phyloP scores from a whole-genome alignment of 2,888 invertebrate genomes.

The Parasteatoda lunata region DNA sequence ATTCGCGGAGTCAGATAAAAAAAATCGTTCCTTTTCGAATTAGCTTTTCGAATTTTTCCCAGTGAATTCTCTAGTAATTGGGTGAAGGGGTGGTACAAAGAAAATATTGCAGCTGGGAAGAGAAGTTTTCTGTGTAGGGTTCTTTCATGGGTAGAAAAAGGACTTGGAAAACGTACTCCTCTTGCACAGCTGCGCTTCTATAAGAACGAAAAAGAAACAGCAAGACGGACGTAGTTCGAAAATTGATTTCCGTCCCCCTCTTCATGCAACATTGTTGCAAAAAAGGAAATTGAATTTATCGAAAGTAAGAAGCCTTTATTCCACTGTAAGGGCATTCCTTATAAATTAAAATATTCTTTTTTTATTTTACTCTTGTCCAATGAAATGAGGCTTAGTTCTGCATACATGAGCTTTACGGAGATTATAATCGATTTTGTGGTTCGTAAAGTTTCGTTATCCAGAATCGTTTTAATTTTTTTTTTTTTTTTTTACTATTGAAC shows the following conservation, averaged over 20 bases:
- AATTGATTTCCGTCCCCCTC: conserved; percentile 38
- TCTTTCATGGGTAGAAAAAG: neutral
- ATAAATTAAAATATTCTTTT: too few species aligned
- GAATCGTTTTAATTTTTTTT: too few species aligned
- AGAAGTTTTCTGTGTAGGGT: conserved; percentile 13
- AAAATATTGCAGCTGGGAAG: conserved; percentile 41
- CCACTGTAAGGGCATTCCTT: neutral
- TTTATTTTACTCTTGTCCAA: too few species aligned
- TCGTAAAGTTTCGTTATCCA: too few species aligned
- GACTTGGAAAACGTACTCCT: conserved; percentile 24
- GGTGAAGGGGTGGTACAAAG: neutral
- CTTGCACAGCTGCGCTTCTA: conserved; percentile 33
- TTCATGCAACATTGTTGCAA: neutral
- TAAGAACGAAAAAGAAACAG: conserved; percentile 6
- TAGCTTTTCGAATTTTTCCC: conserved; percentile 1
- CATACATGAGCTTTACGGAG: too few species aligned
- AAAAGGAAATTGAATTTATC: conserved; percentile 50
- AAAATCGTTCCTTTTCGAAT: neutral
- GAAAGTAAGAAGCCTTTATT: conserved; percentile 16
- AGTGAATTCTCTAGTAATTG: conserved; percentile 16
- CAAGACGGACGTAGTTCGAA: conserved; percentile 33
- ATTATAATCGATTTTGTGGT: too few species aligned
- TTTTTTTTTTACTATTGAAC: too few species aligned
- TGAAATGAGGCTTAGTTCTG: too few species aligned
- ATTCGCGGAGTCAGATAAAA: neutral